Base-by-base conservation (phyloP, 2,113 vertebrate genomes). In the Corapipo altera region DNA sequence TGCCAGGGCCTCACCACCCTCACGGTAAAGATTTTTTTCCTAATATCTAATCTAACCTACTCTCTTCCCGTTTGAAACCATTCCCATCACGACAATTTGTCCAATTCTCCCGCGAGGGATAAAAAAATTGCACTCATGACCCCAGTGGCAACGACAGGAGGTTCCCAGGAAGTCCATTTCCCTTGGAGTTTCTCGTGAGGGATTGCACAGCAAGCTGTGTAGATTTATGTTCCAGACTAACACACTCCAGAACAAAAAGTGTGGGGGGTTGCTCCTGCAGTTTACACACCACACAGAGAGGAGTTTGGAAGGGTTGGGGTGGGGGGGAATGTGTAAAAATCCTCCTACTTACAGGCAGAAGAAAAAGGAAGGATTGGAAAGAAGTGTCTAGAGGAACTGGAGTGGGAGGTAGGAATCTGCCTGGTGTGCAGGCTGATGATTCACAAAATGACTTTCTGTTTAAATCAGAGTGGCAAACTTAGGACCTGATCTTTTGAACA, bases 391-490 rank as follows among this genome's bases (percentile, higher is more conserved):
- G 64, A 89, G 88, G 64, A 93, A 83, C n/a, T 20, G 75, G 33
- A 94, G 92, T 87, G 83, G 91, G 94, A 95, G 92, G 79, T 12
- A 66, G 75, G 76, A 84, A 82, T 84, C 22, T 77, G 83, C 83
- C 73, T 81, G 43, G 33, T 62, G 58, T 43, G 48, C 83, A 95
- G 35, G 89, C 54, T 72, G 73, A 52, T 94, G 94, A 91, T 74
- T 93, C 88, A 93, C 78, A 52, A 51, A 88, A 41, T 22, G 11
- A 74, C 88, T 88, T 80, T 83, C 89, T 74, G 59, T 77, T 83
- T 71, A 35, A 87, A 85, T 74, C 88, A 90, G 85, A 33, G 57
- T 75, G 61, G 57, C 37, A 92, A 77, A 86, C 48, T 58, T 15
- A 64, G 52, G 73, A 28, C 15, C 27, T 64, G 61, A 37, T 93